Percentiles rank a stretch among this genome's conserved stretches.
These are phyloP conservation scores for Staurois parvus DNA, from an alignment of 2,797 vertebrate genomes.

Conservation along the genomic window DNA sequence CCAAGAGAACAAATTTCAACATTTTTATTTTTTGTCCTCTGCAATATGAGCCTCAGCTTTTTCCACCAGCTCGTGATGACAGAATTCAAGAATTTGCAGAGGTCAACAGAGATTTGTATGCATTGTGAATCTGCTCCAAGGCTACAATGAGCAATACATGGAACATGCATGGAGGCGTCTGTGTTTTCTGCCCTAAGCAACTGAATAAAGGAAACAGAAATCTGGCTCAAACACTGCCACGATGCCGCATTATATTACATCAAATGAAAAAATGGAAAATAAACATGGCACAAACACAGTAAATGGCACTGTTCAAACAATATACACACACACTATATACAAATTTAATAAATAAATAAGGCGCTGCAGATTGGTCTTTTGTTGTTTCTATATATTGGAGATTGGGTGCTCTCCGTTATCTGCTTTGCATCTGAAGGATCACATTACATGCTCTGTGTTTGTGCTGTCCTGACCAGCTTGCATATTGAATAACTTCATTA, in stretches of 20 bases:
- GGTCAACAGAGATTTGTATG: constrained; percentile 14
- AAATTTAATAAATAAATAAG: too few relatives aligned
- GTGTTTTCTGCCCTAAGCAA: not conserved
- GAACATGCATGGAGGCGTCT: not conserved
- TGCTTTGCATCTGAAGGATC: too few relatives aligned
- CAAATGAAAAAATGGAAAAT: not conserved
- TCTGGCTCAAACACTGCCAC: not conserved
- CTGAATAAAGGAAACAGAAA: not conserved
- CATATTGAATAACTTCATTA: too few relatives aligned
- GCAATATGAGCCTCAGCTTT: constrained; percentile 8
- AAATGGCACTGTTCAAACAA: too few relatives aligned
- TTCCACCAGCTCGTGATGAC: constrained; percentile 24
- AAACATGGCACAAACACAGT: too few relatives aligned
- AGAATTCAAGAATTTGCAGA: constrained; percentile 37
- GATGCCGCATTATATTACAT: too few relatives aligned
- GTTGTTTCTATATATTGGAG: too few relatives aligned
- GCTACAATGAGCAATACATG: constrained; percentile 15
- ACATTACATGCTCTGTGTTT: too few relatives aligned
- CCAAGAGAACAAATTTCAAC: not conserved
- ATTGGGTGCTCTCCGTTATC: too few relatives aligned
- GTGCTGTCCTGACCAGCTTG: too few relatives aligned
- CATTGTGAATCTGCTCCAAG: not conserved
- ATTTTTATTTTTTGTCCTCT: constrained; percentile 6
- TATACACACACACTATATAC: too few relatives aligned
- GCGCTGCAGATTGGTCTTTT: too few relatives aligned